Evolutionary conservation across 1,140 invertebrate genomes (phyloP).

Genomic region (Drosophila bocqueti): DNA sequence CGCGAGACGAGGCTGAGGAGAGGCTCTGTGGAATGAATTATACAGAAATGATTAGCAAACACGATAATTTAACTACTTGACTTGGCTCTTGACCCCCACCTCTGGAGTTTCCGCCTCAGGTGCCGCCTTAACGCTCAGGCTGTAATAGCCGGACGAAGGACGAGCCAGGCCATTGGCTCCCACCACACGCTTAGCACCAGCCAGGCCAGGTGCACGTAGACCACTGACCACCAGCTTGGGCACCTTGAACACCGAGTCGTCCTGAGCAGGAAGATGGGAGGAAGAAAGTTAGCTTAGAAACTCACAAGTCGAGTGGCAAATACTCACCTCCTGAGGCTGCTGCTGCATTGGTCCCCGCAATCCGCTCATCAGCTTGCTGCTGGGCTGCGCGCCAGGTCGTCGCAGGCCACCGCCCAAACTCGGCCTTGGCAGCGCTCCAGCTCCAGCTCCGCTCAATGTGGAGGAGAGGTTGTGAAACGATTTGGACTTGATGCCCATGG

Average conservation of each 20-base stretch:
- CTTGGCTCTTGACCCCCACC: constrained; percentile 13
- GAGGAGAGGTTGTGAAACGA: constrained; percentile 82
- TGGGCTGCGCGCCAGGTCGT: constrained; percentile 37
- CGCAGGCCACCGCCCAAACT: constrained; percentile 54
- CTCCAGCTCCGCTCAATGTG: constrained; percentile 38
- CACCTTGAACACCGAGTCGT: constrained; percentile 71
- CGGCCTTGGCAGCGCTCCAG: constrained; percentile 24
- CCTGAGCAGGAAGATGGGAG: constrained; percentile 8
- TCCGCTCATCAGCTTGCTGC: constrained; percentile 30
- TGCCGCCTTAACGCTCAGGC: constrained; percentile 61
- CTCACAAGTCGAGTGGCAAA: not conserved
- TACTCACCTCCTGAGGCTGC: constrained; percentile 51
- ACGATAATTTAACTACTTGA: not conserved
- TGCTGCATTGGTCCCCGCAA: constrained; percentile 22
- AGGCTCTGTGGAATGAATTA: constrained; percentile 57
- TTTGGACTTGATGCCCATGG: constrained; percentile 84
- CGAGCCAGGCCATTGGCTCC: constrained; percentile 70
- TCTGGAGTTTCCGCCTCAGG: constrained; percentile 64
- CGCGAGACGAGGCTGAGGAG: constrained; percentile 79
- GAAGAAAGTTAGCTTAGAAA: not conserved
- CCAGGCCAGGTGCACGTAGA: constrained; percentile 57
- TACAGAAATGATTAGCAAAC: not conserved
- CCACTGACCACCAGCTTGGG: constrained; percentile 71
- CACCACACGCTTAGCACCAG: constrained; percentile 39
- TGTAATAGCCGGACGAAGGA: constrained; percentile 81